Evolutionary conservation across 2,888 invertebrate genomes (phyloP).

Genomic region (Drosophila subsilvestris): DNA sequence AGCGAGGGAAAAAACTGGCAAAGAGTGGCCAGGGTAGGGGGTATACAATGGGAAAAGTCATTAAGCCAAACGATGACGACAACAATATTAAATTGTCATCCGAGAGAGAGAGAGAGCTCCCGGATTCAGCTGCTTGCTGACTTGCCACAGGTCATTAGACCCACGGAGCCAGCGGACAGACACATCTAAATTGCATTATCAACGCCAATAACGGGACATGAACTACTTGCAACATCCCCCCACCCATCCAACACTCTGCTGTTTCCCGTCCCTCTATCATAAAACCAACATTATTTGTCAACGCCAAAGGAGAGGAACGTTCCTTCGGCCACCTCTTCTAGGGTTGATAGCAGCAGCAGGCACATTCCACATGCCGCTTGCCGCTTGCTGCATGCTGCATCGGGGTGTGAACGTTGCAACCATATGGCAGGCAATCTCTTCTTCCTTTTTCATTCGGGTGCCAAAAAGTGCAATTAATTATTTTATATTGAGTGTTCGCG

Average conservation of each 20-base stretch:
- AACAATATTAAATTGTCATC: conserved; percentile 59
- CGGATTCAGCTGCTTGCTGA: conserved; percentile 5
- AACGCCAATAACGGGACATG: conserved; percentile 73
- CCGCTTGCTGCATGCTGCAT: neutral
- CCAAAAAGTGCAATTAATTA: conserved; percentile 77
- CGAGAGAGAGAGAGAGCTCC: conserved; percentile 8
- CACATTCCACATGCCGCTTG: neutral
- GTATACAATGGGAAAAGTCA: conserved; percentile 68
- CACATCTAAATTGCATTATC: conserved; percentile 77
- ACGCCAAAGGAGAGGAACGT: conserved; percentile 59
- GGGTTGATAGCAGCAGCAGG: conserved; percentile 11
- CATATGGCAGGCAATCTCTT: conserved; percentile 52
- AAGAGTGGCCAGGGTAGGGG: neutral
- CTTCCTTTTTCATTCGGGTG: conserved; percentile 42
- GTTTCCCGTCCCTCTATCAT: conserved; percentile 43
- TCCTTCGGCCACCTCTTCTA: neutral
- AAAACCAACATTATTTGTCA: conserved; percentile 77
- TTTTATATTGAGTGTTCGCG: conserved; percentile 68
- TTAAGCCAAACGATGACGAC: conserved; percentile 63
- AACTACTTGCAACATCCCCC: conserved; percentile 9
- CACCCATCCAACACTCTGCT: neutral
- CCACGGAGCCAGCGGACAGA: conserved; percentile 29
- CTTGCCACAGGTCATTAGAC: conserved; percentile 74
- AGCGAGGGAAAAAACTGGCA: conserved; percentile 6
- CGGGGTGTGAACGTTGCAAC: conserved; percentile 60